Conservation (phyloP, 2,113 vertebrate genomes). For the Tragelaphus scriptus region DNA sequence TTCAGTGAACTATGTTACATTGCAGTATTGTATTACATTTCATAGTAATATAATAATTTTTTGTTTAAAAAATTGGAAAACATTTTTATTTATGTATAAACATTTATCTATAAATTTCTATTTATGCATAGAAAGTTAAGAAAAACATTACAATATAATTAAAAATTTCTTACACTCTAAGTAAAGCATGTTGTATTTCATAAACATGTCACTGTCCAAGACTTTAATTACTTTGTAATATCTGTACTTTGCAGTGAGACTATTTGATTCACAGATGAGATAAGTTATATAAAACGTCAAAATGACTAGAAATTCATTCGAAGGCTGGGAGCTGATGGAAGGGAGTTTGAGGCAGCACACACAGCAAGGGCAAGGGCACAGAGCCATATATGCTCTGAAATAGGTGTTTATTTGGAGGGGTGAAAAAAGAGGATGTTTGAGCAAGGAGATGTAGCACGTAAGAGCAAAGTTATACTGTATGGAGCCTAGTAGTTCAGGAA, state of each 20-base stretch:
- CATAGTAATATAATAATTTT: not conserved
- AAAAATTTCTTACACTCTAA: not conserved
- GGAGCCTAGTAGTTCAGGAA: not conserved
- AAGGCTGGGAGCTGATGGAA: accelerated
- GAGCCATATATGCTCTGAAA: not conserved
- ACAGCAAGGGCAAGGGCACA: not conserved
- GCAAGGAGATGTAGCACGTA: not conserved
- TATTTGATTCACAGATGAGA: not conserved
- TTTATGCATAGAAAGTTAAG: not conserved
- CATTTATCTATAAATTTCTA: not conserved
- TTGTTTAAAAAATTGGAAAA: not conserved
- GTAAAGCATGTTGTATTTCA: not conserved
- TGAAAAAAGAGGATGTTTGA: not conserved
- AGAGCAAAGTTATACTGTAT: not conserved
- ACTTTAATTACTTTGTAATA: not conserved
- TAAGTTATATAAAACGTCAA: not conserved
- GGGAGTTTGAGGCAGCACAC: not conserved
- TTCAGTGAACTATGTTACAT: not conserved
- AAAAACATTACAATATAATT: not conserved
- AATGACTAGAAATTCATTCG: not conserved
- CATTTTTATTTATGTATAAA: not conserved
- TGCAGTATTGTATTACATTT: not conserved
- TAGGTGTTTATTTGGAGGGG: not conserved
- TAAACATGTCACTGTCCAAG: not conserved
- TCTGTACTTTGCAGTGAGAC: not conserved